Percentiles rank a stretch among this genome's conserved stretches.
These are phyloP conservation scores for Tachina fera DNA, from an alignment of 2,888 invertebrate species.

Conservation along the genomic window DNA sequence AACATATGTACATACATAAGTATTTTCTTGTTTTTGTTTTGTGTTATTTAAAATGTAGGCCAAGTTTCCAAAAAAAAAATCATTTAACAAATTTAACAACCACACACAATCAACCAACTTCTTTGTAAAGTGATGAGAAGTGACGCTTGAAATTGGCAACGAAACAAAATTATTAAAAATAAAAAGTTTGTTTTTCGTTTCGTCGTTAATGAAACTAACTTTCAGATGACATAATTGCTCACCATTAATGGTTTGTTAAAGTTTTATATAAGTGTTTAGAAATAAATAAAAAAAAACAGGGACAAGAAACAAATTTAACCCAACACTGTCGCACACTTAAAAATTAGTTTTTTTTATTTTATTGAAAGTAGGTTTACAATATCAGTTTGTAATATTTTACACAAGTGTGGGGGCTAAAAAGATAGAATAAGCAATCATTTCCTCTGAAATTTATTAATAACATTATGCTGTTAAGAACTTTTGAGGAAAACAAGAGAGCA, in stretches of 20 bases:
- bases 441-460: constrained; percentile 8
- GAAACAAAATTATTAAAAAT: not conserved
- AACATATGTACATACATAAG: too few species aligned
- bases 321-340: not conserved
- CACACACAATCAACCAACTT: constrained; percentile 17
- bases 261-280: too few species aligned
- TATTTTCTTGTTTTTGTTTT: too few species aligned
- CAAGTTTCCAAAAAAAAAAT: constrained; percentile 42
- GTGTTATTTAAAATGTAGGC: constrained; percentile 48
- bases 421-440: not conserved
- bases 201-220: too few species aligned
- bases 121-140: constrained; percentile 9
- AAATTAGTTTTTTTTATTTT: not conserved
- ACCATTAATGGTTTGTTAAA: too few species aligned
- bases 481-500: not conserved
- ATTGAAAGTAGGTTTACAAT: not conserved
- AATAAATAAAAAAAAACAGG: too few species aligned
- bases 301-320: too few species aligned
- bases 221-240: too few species aligned
- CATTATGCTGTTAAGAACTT: not conserved
- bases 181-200: not conserved
- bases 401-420: constrained; percentile 7
- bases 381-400: not conserved
- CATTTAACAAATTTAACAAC: constrained; percentile 5
- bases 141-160: not conserved